Evolutionary conservation across 1,140 invertebrate genomes (phyloP), one percentile per base, ranked within the genome.

Genomic region (Lordiphosa mommai): DNA sequence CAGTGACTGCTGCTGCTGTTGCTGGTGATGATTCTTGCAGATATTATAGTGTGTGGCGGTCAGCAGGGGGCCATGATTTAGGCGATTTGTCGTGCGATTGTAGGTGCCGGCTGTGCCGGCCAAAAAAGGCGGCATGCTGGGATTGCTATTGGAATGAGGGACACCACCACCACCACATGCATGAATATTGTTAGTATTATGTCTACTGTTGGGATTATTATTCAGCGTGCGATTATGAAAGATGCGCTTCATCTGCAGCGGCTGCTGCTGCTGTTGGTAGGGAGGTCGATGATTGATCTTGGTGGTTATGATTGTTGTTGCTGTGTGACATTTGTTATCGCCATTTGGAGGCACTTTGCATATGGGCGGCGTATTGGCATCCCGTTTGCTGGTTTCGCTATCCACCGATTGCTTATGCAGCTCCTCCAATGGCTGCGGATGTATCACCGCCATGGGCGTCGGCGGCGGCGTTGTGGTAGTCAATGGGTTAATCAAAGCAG

Each of bases 201-300:
- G 76, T 82, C 76, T 82, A 85, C 76, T 82, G 72, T 82, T 82
- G 36, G 77, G 76, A 72, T 80, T 80, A 46, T 80, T 80, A 50
- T 80, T 82, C 47, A 80, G 66, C 58, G 76, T 80, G 29, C 76
- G 76, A 44, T 80, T 80, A 50, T 80, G 77, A 52, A 80, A 80
- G 53, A 80, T 40, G 14, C 74, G 74, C 49, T 79, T 79, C 8
- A 51, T 56, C 10, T 61, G 52, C 13, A 23, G 51, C 12, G 23
- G 29, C 43, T 49, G 32, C 13, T 32, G 44, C 6, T 53, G 53
- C 9, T 29, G 55, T 29, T 56, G 33, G 17, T 38, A 13, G 34
- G 30, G 50, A 34, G 33, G 37, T 14, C 27, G 34, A 14, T 48
- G 46, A 10, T 67, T 53, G 27, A 67, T 67, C 32, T 67, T 67